Conservation (phyloP, 92 coral and sea anemone species). For the Isaurus tuberculatus region DNA sequence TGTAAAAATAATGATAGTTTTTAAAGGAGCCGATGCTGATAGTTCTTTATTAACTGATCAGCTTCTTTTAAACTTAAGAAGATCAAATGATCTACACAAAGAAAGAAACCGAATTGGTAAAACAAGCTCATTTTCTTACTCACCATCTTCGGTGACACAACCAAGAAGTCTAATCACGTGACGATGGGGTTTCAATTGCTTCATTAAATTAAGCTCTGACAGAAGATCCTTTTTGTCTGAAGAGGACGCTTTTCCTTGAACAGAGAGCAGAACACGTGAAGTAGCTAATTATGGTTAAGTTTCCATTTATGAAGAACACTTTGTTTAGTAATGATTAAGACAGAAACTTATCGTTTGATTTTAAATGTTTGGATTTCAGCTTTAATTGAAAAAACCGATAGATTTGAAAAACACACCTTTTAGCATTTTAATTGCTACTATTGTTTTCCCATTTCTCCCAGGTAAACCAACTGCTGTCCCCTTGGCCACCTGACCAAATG, state of each 20-base stretch:
- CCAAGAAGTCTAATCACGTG: not conserved
- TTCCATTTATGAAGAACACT: too few species aligned
- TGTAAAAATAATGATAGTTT: too few species aligned
- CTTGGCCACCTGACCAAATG: constrained; percentile 51
- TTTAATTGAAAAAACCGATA: too few species aligned
- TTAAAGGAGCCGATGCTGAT: too few species aligned
- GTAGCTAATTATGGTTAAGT: too few species aligned
- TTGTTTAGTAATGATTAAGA: too few species aligned
- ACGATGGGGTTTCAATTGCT: not conserved
- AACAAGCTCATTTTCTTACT: not conserved
- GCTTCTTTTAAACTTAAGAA: too few species aligned
- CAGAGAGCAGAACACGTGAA: not conserved
- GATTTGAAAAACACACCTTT: constrained; percentile 1
- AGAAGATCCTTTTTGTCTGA: not conserved
- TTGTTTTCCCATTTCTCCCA: constrained; percentile 28
- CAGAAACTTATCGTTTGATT: too few species aligned
- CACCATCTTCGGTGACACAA: not conserved
- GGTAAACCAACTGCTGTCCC: constrained; percentile 36
- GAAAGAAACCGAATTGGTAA: too few species aligned
- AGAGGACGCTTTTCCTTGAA: not conserved
- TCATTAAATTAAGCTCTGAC: too few species aligned
- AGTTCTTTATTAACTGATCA: too few species aligned
- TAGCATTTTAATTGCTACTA: constrained; percentile 57
- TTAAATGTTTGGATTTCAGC: not conserved
- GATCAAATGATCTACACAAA: not conserved